Evolutionary conservation across 92 coral and sea anemone genomes (phyloP).

Genomic region (Bergia sp.): DNA sequence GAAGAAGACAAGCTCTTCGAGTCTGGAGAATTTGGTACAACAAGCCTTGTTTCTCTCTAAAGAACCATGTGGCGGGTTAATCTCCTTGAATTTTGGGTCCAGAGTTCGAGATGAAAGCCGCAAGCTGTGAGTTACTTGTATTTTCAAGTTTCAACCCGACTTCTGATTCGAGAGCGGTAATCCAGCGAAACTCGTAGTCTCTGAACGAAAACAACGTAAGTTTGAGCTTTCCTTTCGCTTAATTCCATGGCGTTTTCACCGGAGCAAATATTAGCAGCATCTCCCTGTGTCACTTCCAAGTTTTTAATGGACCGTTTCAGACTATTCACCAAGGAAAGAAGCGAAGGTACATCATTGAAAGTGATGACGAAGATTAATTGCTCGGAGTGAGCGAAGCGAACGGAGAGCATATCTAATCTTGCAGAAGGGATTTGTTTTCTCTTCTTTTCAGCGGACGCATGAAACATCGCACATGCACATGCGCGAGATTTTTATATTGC

Average conservation of each 20-base stretch:
- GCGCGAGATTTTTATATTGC: slow-evolving; percentile 20
- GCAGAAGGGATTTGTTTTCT: slow-evolving; percentile 31
- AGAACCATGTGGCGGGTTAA: slow-evolving; percentile 54
- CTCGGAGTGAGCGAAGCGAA: slow-evolving; percentile 37
- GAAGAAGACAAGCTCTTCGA: slow-evolving; percentile 53
- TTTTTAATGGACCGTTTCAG: neutral
- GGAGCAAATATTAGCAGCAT: neutral
- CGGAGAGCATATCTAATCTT: slow-evolving; percentile 32
- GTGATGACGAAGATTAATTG: neutral
- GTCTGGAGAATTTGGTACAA: slow-evolving; percentile 40
- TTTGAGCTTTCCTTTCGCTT: neutral
- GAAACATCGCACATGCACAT: slow-evolving; percentile 36
- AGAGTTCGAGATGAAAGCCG: slow-evolving; percentile 60
- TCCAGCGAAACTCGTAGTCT: no score
- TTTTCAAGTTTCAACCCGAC: no score
- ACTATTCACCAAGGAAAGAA: no score
- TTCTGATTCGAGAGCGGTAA: no score
- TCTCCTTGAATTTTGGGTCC: slow-evolving; percentile 58
- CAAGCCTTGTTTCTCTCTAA: slow-evolving; percentile 54
- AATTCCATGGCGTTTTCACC: neutral
- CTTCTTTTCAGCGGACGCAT: slow-evolving; percentile 24
- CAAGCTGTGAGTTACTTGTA: slow-evolving; percentile 3
- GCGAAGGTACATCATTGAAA: neutral
- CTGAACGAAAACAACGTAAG: no score
- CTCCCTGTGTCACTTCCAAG: neutral